Conservation (phyloP, 2,888 invertebrate species). For the Phorcus lineatus region DNA sequence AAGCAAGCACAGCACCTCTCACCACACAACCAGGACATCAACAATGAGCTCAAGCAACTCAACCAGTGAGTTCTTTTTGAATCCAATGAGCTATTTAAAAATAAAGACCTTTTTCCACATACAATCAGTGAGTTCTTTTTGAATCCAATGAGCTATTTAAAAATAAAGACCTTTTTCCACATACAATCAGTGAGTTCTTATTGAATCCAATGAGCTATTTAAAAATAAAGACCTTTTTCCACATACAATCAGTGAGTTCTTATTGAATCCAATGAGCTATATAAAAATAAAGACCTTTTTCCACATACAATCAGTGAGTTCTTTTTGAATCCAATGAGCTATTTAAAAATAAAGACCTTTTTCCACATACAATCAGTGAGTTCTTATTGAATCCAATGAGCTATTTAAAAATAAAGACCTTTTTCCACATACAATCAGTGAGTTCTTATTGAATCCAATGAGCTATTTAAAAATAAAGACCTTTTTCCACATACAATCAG, state of each 20-base stretch:
- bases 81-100: not conserved
- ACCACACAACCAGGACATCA: not conserved
- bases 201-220: not conserved
- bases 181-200: not conserved
- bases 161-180: too few species aligned
- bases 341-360: too few species aligned
- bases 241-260: not conserved
- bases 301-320: not conserved
- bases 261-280: not conserved
- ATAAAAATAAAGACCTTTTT: too few species aligned
- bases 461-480: too few species aligned
- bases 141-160: not conserved
- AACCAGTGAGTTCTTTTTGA: not conserved
- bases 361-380: not conserved
- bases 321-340: not conserved
- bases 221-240: too few species aligned
- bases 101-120: too few species aligned
- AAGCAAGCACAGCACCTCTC: constrained; percentile 50
- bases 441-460: not conserved
- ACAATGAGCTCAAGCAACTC: not conserved
- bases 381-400: not conserved
- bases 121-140: not conserved
- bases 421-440: too few species aligned
- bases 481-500: too few species aligned
- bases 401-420: too few species aligned